Conservation (phyloP, 2,888 invertebrate species). For the Cerceris ruficornis region DNA sequence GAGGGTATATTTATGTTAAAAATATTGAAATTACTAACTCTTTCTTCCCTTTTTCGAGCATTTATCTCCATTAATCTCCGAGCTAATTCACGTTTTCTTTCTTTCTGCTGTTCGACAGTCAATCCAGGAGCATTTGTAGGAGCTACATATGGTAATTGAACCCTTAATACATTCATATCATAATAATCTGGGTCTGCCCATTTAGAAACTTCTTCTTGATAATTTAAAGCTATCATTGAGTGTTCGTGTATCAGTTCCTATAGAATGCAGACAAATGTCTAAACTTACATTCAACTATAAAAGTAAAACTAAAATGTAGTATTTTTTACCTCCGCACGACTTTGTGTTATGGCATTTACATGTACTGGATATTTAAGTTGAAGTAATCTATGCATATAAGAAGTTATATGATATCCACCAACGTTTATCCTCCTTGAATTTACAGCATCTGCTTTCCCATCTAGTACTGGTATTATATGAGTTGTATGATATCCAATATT, state of each 20-base stretch:
- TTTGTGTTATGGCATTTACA: slow-evolving; percentile 92
- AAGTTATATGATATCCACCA: slow-evolving; percentile 93
- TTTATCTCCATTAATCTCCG: slow-evolving; percentile 93
- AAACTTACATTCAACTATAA: not conserved
- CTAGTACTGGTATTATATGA: slow-evolving; percentile 92
- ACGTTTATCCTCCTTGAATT: slow-evolving; percentile 92
- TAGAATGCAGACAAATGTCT: slow-evolving; percentile 18
- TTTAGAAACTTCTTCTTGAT: slow-evolving; percentile 89
- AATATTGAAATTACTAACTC: slow-evolving; percentile 80
- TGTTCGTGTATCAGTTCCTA: slow-evolving; percentile 91
- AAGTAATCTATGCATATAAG: slow-evolving; percentile 92
- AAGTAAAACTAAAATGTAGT: slow-evolving; percentile 30
- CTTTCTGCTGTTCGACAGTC: slow-evolving; percentile 92
- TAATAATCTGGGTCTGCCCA: slow-evolving; percentile 93
- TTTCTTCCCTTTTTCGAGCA: slow-evolving; percentile 93
- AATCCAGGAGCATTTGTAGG: slow-evolving; percentile 85
- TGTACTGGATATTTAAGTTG: slow-evolving; percentile 97
- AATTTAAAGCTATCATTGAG: slow-evolving; percentile 90
- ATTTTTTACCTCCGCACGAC: slow-evolving; percentile 88
- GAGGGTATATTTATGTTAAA: not conserved
- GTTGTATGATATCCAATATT: slow-evolving; percentile 94
- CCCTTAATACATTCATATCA: slow-evolving; percentile 90
- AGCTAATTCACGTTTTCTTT: slow-evolving; percentile 93
- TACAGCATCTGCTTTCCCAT: slow-evolving; percentile 86
- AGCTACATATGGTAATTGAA: slow-evolving; percentile 92